phyloP scores from a whole-genome alignment of 1,140 invertebrate genomes.

The Achatina immaculata region DNA sequence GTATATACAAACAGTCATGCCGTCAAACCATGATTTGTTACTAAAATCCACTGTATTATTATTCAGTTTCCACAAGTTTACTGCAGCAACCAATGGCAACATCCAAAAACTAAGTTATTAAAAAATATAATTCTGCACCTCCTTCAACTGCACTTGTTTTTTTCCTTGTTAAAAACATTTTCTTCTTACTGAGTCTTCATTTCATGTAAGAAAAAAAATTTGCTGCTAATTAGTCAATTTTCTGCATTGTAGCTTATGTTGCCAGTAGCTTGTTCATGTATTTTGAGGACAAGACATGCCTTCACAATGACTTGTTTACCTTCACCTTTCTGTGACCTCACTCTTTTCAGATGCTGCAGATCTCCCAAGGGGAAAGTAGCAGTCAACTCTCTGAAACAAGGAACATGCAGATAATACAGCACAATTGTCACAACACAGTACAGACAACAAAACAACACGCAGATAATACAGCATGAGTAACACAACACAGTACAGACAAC shows the following conservation, averaged over 20 bases:
- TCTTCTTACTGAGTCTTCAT: not conserved
- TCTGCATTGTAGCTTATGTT: not conserved
- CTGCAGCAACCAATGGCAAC: too few species aligned
- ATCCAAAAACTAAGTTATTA: too few species aligned
- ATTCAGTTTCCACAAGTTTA: too few species aligned
- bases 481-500: too few species aligned
- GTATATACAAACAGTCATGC: too few species aligned
- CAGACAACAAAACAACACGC: too few species aligned
- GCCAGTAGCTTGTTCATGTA: not conserved
- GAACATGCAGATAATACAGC: not conserved
- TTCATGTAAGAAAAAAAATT: not conserved
- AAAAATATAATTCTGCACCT: not conserved
- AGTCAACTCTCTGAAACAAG: constrained; percentile 11
- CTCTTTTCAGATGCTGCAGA: constrained; percentile 34
- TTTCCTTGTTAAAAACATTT: not conserved
- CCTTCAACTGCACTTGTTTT: not conserved
- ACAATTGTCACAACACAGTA: not conserved
- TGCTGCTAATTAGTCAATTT: not conserved
- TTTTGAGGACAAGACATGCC: not conserved
- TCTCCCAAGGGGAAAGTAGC: constrained; percentile 10
- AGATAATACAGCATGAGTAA: too few species aligned
- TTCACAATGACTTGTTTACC: constrained; percentile 6
- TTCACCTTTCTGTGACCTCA: constrained; percentile 10
- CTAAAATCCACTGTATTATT: too few species aligned
- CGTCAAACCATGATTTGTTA: too few species aligned